Evolutionary conservation across 2,888 invertebrate genomes (phyloP).

Genomic region (Erannis defoliaria): DNA sequence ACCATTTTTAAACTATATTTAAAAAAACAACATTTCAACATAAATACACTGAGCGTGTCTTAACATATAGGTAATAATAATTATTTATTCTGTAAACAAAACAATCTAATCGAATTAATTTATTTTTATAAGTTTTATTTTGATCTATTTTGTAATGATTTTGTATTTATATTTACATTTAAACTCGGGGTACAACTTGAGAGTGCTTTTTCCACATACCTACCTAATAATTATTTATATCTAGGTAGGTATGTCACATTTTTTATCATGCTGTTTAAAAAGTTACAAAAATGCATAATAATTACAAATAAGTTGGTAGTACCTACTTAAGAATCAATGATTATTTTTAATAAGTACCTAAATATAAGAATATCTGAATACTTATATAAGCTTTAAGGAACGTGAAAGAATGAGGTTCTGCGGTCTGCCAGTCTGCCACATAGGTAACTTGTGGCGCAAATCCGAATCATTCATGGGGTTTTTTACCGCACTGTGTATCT

Average conservation of each 20-base stretch:
- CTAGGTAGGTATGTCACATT: slow-evolving; percentile 5
- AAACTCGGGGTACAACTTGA: slow-evolving; percentile 33
- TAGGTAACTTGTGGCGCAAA: no score
- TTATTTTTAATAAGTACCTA: no score
- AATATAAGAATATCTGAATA: no score
- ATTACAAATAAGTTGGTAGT: no score
- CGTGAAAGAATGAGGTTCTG: no score
- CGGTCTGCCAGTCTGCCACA: no score
- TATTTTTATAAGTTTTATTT: slow-evolving; percentile 29
- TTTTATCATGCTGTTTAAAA: slow-evolving; percentile 37
- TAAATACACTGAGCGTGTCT: slow-evolving; percentile 59
- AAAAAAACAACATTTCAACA: slow-evolving; percentile 76
- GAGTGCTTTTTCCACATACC: slow-evolving; percentile 27
- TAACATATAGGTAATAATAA: slow-evolving; percentile 39
- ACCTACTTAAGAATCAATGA: neutral
- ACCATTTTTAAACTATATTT: slow-evolving; percentile 70
- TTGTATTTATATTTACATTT: slow-evolving; percentile 22
- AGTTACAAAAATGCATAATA: slow-evolving; percentile 49
- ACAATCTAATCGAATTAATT: no score
- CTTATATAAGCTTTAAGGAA: no score
- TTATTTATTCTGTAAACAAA: slow-evolving; percentile 48
- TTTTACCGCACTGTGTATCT: no score
- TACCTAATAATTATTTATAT: neutral
- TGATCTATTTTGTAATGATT: slow-evolving; percentile 20
- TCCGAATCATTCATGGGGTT: no score